Conservation (phyloP, 2,888 invertebrate species). For the Mechanitis mazaeus region DNA sequence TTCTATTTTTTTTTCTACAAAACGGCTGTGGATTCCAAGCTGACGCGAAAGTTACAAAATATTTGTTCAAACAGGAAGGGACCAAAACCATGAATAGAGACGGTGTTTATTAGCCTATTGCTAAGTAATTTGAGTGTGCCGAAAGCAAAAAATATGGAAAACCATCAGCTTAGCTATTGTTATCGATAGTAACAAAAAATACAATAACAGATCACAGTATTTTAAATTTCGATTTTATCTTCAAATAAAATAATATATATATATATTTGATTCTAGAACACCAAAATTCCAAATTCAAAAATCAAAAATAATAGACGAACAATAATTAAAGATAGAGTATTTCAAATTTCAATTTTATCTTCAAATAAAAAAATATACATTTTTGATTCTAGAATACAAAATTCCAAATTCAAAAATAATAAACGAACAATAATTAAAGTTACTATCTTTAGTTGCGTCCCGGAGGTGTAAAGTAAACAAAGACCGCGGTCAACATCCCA, state of each 20-base stretch:
- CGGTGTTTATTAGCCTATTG: slow-evolving; percentile 46
- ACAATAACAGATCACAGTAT: neutral
- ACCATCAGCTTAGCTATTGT: slow-evolving; percentile 10
- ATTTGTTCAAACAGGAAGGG: slow-evolving; percentile 55
- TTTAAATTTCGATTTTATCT: no score
- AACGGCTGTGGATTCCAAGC: slow-evolving; percentile 9
- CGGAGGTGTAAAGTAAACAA: slow-evolving; percentile 63
- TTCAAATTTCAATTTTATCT: no score
- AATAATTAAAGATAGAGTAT: no score
- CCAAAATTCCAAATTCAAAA: no score
- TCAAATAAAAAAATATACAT: no score
- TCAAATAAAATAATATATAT: no score
- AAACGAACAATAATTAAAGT: neutral
- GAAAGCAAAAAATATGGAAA: slow-evolving; percentile 8
- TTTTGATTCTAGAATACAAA: no score
- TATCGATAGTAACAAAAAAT: neutral
- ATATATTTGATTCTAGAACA: no score
- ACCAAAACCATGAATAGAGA: slow-evolving; percentile 36
- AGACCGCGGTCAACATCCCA: slow-evolving; percentile 64
- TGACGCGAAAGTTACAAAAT: slow-evolving; percentile 39
- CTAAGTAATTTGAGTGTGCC: slow-evolving; percentile 47
- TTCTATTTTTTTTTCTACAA: slow-evolving; percentile 8
- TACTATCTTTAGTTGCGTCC: slow-evolving; percentile 58
- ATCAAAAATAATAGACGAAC: no score
- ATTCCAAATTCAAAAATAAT: neutral